Conservation (phyloP, 2,888 invertebrate species). For the Apamea monoglypha region DNA sequence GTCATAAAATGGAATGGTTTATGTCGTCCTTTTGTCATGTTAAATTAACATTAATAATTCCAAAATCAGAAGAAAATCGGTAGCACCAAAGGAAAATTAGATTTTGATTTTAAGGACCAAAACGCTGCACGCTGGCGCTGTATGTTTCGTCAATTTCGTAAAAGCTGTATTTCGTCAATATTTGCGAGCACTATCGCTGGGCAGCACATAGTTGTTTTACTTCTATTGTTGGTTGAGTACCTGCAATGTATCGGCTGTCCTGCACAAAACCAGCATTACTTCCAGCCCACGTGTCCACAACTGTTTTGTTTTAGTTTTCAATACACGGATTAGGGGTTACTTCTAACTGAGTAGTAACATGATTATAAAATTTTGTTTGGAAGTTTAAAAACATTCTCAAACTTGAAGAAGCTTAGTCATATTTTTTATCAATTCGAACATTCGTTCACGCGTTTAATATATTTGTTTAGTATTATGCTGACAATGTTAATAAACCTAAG, state of each 20-base stretch:
- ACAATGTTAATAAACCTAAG: not conserved
- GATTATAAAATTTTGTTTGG: not conserved
- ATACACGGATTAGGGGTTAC: not conserved
- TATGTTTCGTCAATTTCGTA: slow-evolving; percentile 2
- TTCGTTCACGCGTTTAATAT: not conserved
- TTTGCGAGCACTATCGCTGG: slow-evolving; percentile 8
- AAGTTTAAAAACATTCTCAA: not conserved
- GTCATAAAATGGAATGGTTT: not conserved
- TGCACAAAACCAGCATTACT: slow-evolving; percentile 29
- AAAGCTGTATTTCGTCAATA: not conserved
- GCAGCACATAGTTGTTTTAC: slow-evolving; percentile 1
- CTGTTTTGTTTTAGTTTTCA: slow-evolving; percentile 42
- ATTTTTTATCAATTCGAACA: not conserved
- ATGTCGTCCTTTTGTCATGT: not conserved
- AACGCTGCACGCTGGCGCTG: not conserved
- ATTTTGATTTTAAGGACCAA: not conserved
- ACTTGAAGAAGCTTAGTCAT: not conserved
- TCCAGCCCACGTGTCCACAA: not conserved
- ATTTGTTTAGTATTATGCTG: not conserved
- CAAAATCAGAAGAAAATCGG: not conserved
- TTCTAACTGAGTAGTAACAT: slow-evolving; percentile 1
- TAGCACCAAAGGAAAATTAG: not conserved
- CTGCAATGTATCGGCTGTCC: slow-evolving; percentile 17
- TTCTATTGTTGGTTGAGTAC: slow-evolving; percentile 1
- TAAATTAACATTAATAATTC: not conserved